These are phyloP conservation scores for Pitangus sulphuratus DNA, from an alignment of 2,797 vertebrate species.

Conservation along the genomic window DNA sequence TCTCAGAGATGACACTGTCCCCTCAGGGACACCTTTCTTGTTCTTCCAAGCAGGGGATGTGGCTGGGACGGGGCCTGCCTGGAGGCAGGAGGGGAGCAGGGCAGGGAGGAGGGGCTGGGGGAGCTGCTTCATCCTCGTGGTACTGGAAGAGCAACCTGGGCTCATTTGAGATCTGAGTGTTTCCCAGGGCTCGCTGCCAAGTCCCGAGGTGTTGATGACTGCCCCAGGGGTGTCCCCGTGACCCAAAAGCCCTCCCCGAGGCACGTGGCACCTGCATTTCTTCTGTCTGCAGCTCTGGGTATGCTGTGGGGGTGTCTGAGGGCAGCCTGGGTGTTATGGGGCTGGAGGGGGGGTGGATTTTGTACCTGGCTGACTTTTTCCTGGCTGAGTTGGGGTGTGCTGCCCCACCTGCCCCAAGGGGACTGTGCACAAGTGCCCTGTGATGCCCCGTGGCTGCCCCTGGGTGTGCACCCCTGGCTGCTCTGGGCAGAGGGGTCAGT, in stretches of 20 bases:
- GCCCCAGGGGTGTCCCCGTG: neutral
- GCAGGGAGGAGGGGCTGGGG: neutral
- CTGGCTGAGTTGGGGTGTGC: neutral
- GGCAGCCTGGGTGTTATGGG: neutral
- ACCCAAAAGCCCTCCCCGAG: accelerated
- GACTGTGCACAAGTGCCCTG: neutral
- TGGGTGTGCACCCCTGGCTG: neutral
- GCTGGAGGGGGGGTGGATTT: neutral
- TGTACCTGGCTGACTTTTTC: neutral
- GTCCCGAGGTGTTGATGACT: neutral
- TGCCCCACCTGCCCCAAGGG: neutral
- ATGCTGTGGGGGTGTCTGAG: neutral
- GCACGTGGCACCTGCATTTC: neutral
- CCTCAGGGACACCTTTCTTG: accelerated
- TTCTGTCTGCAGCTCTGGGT: accelerated
- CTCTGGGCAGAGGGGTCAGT: neutral
- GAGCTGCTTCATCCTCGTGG: accelerated
- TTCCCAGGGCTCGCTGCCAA: neutral
- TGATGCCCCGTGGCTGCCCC: neutral
- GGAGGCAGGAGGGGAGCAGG: neutral
- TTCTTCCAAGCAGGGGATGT: accelerated
- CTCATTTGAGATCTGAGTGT: neutral
- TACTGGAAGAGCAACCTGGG: neutral
- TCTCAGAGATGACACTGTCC: neutral
- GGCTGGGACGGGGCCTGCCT: neutral